Evolutionary conservation across 2,797 vertebrate species (phyloP), one percentile per base, ranked within the genome.

Genomic region (Hephaestus fuliginosus): DNA sequence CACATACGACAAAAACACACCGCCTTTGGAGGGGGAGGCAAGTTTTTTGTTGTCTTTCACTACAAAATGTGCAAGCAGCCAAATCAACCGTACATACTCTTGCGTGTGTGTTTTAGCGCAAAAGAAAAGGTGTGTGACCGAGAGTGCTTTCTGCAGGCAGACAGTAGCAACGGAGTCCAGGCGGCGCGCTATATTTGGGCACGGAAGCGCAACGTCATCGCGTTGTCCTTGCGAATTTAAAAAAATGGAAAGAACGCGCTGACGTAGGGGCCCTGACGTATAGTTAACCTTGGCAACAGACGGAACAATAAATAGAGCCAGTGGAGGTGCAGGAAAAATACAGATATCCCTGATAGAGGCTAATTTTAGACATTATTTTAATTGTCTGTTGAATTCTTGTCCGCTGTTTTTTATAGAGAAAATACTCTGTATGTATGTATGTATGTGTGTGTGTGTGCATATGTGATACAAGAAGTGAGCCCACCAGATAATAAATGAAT

Each of bases 231-330:
- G 80, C 73, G 55, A 74, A 57, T 65, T 49, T 39, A 83, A 91
- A 91, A 93, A 91, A 91, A 90, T 74, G 89, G 87, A 93, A 94
- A 92, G 82, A 89, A 94, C 93, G 92, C 86, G 90, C 78, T 92
- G 93, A 95, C 94, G 94, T 94, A 51, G 74, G 81, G 86, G 55
- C 78, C 80, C 83, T 94, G 95, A 94, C 93, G 92, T 91, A 78
- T 51, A 84, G 86, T 85, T 87, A 92, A 90, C 95, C 94, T 87
- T 95, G 84, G 94, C 91, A 95, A 95, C 94, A 94, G 93, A 86
- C 86, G 89, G 93, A 94, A 93, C 93, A 95, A 93, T 91, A 95
- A 94, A 93, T 91, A 93, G 88, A 94, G 85, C 76, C 80, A 72
- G 75, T 76, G 68, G 82, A 78, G 88, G 69, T 81, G 87, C 81